Base-by-base conservation (phyloP, 2,113 vertebrate species). In the Macaca nemestrina region DNA sequence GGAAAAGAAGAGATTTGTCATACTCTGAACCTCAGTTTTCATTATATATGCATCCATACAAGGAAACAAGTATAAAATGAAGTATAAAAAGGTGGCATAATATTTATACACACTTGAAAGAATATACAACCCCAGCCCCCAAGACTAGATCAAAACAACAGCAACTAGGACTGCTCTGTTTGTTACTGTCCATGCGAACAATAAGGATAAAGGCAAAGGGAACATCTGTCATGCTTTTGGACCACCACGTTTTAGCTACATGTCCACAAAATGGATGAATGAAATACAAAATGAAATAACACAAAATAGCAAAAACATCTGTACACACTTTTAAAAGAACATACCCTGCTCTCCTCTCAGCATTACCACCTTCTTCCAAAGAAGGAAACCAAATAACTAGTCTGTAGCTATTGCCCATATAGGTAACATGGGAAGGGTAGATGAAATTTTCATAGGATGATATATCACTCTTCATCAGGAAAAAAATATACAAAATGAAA, bases 401-500 rank as follows among this genome's bases (percentile, higher is more conserved):
- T 85, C 22, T 61, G 13, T 3, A 88, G 72, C 73, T 81, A 14
- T 38, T 81, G 45, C n/a, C 57, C 8, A 73, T 17, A 82, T 0
- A 79, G 85, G 50, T 32, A 93, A 88, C 2, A 75, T 0, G 25
- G 83, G 68, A 81, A 83, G 38, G 52, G 17, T 5, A 78, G 11
- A 75, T 90, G 27, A 83, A 45, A 70, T 68, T 67, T 84, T 91
- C 43, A 67, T 8, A 76, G 57, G 13, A 79, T 1, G 61, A 25
- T 22, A 68, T 61, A 75, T 92, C 35, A 94, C 25, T 86, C 86
- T 92, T 89, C 55, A 89, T 59, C 32, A 92, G 57, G 81, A 95
- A 38, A 94, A 86, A 96, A 96, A 82, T 52, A 59, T 27, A 88
- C 11, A 88, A 92, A 86, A 67, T 70, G 0, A 76, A 96, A 83